phyloP scores from a whole-genome alignment of 2,113 vertebrate genomes.

The Cyanoliseus patagonus region DNA sequence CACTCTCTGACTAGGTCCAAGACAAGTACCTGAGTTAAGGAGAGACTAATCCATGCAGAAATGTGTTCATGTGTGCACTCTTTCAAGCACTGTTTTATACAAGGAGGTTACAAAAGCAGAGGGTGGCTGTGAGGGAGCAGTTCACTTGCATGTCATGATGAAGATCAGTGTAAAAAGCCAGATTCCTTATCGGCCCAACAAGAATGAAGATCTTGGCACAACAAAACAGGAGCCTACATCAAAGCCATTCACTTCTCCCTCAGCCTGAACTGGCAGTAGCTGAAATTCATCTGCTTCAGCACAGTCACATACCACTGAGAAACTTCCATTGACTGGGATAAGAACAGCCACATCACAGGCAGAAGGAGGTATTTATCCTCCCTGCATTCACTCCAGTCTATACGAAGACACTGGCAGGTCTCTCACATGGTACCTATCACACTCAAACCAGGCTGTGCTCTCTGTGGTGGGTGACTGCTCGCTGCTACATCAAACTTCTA shows the following conservation, averaged over 20 bases:
- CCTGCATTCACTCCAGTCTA: not conserved
- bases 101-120: not conserved
- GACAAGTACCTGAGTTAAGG: not conserved
- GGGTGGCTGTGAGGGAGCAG: not conserved
- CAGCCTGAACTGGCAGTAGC: not conserved
- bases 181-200: not conserved
- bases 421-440: not conserved
- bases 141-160: not conserved
- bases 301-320: not conserved
- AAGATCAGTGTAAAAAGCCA: not conserved
- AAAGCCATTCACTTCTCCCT: not conserved
- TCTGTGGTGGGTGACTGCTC: not conserved
- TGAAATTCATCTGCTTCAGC: not conserved
- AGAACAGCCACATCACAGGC: not conserved
- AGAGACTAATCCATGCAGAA: not conserved
- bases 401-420: not conserved
- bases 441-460: not conserved
- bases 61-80: accelerated
- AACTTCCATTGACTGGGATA: accelerated
- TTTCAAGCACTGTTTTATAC: not conserved
- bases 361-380: not conserved
- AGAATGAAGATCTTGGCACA: not conserved
- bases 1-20: not conserved
- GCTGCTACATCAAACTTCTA: not conserved
- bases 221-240: not conserved